These are phyloP conservation scores for Crotalus adamanteus DNA, from an alignment of 2,797 vertebrate genomes.

Conservation along the genomic window DNA sequence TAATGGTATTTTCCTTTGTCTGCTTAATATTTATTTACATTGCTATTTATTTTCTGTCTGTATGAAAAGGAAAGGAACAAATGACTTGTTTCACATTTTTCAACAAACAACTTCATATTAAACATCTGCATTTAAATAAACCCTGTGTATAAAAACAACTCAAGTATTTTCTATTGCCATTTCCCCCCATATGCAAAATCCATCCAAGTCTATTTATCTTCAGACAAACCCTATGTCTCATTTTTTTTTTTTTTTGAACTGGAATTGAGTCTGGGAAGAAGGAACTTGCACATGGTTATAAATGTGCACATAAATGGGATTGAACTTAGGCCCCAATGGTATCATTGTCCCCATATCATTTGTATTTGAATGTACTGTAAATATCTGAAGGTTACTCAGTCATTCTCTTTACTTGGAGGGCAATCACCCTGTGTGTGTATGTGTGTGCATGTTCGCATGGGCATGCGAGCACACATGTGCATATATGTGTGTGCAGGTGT, in stretches of 20 bases:
- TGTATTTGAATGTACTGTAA: neutral
- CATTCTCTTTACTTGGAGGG: neutral
- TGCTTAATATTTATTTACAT: neutral
- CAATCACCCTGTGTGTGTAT: neutral
- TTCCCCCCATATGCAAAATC: neutral
- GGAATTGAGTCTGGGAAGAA: neutral
- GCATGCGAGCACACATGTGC: too few relatives aligned
- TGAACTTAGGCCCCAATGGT: neutral
- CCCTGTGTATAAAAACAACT: neutral
- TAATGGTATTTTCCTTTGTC: neutral
- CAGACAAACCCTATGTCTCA: neutral
- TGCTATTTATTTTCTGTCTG: neutral
- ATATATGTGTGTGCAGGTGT: neutral
- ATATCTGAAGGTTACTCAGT: neutral
- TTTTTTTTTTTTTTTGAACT: neutral
- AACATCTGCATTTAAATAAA: neutral
- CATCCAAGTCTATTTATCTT: neutral
- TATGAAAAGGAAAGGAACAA: neutral
- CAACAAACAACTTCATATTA: neutral
- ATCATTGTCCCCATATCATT: neutral
- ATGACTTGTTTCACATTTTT: neutral
- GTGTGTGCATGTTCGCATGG: accelerated
- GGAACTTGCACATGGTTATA: neutral
- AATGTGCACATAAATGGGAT: neutral
- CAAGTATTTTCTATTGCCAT: neutral